Evolutionary conservation across 2,797 vertebrate species (phyloP).

Genomic region (Pipistrellus kuhlii): DNA sequence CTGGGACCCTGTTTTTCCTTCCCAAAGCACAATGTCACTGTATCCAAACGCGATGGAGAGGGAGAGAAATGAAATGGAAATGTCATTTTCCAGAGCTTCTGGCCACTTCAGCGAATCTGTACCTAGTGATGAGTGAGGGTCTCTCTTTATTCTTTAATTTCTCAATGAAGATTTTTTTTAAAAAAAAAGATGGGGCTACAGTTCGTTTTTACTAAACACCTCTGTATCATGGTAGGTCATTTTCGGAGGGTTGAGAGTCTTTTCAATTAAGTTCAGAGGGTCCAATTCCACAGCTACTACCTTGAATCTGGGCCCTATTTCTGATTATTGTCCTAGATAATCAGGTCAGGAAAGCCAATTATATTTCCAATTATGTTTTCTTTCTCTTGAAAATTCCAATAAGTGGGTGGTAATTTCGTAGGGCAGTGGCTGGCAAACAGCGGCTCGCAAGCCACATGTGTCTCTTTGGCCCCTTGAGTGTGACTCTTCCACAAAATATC

Average conservation of each 20-base stretch:
- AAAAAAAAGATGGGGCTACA: not conserved
- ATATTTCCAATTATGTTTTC: not conserved
- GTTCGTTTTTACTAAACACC: not conserved
- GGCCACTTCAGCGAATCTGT: not conserved
- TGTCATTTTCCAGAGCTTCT: not conserved
- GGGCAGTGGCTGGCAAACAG: too few relatives aligned
- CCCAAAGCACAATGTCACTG: not conserved
- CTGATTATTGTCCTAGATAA: not conserved
- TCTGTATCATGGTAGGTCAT: not conserved
- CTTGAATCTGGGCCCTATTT: not conserved
- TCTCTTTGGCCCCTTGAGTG: too few relatives aligned
- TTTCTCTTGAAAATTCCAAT: not conserved
- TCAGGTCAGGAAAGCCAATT: slow-evolving; percentile 17
- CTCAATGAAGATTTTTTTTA: not conserved
- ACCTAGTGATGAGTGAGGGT: not conserved
- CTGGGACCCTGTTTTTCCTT: not conserved
- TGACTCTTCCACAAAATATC: too few relatives aligned
- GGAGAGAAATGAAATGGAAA: not conserved
- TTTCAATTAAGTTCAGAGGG: not conserved
- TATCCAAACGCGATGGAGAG: not conserved
- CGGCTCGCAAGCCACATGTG: too few relatives aligned
- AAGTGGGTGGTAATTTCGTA: not conserved
- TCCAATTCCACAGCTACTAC: not conserved
- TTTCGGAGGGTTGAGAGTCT: not conserved
- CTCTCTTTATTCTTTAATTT: not conserved